phyloP scores from a whole-genome alignment of 2,888 invertebrate species.

The Caenorhabditis auriculariae region DNA sequence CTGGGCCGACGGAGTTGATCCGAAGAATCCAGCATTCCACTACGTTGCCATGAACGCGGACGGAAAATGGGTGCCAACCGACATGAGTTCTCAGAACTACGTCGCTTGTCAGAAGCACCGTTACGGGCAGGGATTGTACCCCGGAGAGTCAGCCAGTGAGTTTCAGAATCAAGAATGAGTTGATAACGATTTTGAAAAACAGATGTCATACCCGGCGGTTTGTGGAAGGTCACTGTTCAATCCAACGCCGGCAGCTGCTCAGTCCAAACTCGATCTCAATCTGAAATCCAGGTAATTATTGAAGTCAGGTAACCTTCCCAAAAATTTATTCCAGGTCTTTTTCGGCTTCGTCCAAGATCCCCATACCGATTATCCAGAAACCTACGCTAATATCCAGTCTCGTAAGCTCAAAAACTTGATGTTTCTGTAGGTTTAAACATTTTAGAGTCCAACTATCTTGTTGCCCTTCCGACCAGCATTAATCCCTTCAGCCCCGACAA shows the following conservation, averaged over 20 bases:
- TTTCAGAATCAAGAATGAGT: neutral
- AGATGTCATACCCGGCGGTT: conserved; percentile 45
- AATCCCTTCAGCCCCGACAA: conserved; percentile 30
- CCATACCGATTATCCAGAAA: conserved; percentile 36
- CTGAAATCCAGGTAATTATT: conserved; percentile 44
- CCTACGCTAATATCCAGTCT: conserved; percentile 41
- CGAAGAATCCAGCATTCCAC: conserved; percentile 18
- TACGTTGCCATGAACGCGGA: conserved; percentile 37
- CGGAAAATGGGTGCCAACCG: conserved; percentile 38
- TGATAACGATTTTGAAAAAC: neutral
- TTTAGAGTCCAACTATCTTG: conserved; percentile 43
- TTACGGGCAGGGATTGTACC: conserved; percentile 40
- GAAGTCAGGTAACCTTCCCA: neutral
- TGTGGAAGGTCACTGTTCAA: conserved; percentile 42
- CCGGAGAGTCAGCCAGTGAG: conserved; percentile 32
- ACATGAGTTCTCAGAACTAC: conserved; percentile 10
- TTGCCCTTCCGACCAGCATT: conserved; percentile 42
- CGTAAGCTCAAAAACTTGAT: conserved; percentile 12
- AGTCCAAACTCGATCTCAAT: conserved; percentile 46
- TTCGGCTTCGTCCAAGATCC: conserved; percentile 47
- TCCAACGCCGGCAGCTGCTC: conserved; percentile 32
- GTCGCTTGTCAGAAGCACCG: conserved; percentile 44
- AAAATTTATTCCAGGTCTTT: conserved; percentile 23
- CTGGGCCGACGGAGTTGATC: conserved; percentile 34
- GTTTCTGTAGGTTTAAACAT: neutral